Evolutionary conservation across 2,888 invertebrate genomes (phyloP).

Genomic region (Cylindroiulus punctatus): DNA sequence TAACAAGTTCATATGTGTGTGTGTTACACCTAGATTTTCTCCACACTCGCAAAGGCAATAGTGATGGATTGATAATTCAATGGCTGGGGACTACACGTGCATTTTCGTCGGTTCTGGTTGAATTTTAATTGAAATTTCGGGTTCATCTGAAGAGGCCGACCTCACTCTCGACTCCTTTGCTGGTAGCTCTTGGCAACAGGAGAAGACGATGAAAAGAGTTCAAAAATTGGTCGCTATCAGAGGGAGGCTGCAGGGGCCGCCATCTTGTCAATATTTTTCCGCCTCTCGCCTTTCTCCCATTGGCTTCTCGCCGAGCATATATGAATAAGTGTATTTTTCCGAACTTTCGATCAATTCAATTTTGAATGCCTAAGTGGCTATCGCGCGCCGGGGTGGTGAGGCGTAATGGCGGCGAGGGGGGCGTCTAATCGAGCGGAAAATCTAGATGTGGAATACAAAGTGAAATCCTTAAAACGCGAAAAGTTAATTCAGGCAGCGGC

Average conservation of each 20-base stretch:
- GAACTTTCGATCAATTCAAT: conserved; percentile 30
- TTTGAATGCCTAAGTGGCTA: conserved; percentile 37
- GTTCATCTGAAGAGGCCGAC: not conserved
- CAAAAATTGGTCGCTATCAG: not conserved
- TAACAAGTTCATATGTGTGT: too few species aligned
- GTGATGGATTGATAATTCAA: too few species aligned
- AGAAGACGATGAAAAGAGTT: not conserved
- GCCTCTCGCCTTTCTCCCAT: conserved; percentile 1
- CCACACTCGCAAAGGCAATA: too few species aligned
- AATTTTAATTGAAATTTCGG: conserved; percentile 10
- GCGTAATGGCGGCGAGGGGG: conserved; percentile 19
- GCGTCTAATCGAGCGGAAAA: conserved; percentile 15
- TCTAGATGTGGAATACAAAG: not conserved
- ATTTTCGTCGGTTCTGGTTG: not conserved
- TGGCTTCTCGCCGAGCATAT: not conserved
- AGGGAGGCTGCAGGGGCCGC: not conserved
- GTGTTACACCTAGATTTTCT: too few species aligned
- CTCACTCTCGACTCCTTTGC: too few species aligned
- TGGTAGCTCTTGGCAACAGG: conserved; percentile 18
- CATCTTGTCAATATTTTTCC: conserved; percentile 27
- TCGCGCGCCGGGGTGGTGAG: not conserved
- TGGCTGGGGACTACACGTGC: too few species aligned
- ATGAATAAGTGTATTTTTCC: conserved; percentile 10
- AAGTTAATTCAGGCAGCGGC: conserved; percentile 10
- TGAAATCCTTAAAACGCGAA: conserved; percentile 27